Base-by-base conservation (phyloP, 2,888 invertebrate species). In the Andrena fulva region DNA sequence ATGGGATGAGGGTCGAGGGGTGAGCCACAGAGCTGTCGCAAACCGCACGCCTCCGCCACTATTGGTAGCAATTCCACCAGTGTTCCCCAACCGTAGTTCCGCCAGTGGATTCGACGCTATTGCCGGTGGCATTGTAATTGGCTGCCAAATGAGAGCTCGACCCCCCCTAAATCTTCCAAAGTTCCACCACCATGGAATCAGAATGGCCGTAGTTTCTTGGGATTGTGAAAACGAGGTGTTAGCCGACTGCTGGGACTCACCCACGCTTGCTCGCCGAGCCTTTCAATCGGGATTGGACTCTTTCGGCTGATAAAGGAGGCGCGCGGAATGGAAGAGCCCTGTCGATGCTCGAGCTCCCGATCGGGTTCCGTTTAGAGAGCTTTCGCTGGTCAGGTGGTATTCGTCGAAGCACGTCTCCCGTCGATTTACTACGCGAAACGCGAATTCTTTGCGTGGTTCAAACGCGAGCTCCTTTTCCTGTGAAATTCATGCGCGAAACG, bases 81-180 rank as follows among this genome's bases (percentile, higher is more conserved):
- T 81, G 84, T 88, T 84, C 80, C 83, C 87, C 72, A 75, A 76
- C 78, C 85, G 81, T 78, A 88, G 84, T 89, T 85, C 89, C 85
- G 87, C 79, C 85, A 66, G 77, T 84, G 84, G 79, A 88, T 87
- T 83, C 88, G 86, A 77, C 89, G 83, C 84, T 85, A 89, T 89
- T 87, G 87, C 89, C 89, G 81, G 82, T 85, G 89, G 88, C 90
- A 91, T 91, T 92, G 92, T 92, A 92, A 92, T 92, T 91, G 92
- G 89, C 90, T 92, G 89, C 90, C 90, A 91, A 92, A 92, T 91
- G 91, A 91, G 91, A 91, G 90, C 80, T 88, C 90, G 89, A 89
- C 82, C 91, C 88, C 86, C 82, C 87, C 85, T 91, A 91, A 91
- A 92, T 91, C 91, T 91, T 87, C 76, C 84, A 50, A 87, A 91